Evolutionary conservation across 2,113 vertebrate species (phyloP), one percentile per base, ranked within the genome.

Genomic region (Dicerorhinus sumatrensis): DNA sequence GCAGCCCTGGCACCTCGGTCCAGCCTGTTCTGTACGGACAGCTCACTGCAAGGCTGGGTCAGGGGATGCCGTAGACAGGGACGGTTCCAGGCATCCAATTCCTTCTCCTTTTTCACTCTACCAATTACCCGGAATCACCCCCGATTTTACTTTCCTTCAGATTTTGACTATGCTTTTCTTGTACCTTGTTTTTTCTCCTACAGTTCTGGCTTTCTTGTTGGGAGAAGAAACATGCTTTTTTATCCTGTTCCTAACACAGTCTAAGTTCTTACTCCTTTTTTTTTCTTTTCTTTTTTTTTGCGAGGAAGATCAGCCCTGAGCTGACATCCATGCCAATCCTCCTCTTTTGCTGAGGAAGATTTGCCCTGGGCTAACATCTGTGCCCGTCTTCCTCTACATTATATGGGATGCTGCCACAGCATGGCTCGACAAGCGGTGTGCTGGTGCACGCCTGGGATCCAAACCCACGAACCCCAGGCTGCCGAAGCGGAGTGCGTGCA

Each of bases 41-140:
- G 25, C 62, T 39, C 31, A 5, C 2, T 56, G 36, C 2, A 36
- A n/a, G 17, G 9, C 21, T 14, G 39, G 33, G 58, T 56, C 2
- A 1, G 13, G 3, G 14, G 29, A 6, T 18, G 10, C 76, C 16
- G 1, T 29, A 5, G 16, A 31, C 0, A 54, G 0, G 6, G 25
- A 2, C 67, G 5, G 81, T 54, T 88, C 14, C 7, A 4, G 9
- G 14, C 16, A 5, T 31, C 42, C 48, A 13, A 3, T 31, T 31
- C n/a, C 14, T 29, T 72, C 8, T 33, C 25, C 18, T 39, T 9
- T 51, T 42, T 10, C 3, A 3, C 31, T 6, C 36, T 23, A n/a
- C 82, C 16, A 21, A 1, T 18, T 8, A 36, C 31, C 18, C 17
- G 23, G 21, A 27, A 11, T 31, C 10, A 7, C 18, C 6, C 10